phyloP scores from a whole-genome alignment of 1,140 invertebrate genomes.

The Colletes latitarsis region DNA sequence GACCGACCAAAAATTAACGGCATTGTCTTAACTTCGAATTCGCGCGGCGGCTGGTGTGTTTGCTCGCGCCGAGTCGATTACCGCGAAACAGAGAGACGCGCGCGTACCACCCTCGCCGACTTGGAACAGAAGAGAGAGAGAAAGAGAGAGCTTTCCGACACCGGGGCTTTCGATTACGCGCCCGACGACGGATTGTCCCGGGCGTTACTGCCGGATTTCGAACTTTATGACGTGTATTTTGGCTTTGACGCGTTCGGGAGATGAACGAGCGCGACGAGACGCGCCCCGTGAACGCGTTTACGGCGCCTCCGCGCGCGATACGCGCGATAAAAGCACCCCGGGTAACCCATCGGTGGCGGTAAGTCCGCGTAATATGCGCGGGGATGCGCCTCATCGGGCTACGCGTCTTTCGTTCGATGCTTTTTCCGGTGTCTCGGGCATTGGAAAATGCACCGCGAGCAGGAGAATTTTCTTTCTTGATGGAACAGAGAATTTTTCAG shows the following conservation, averaged over 20 bases:
- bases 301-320: background rate
- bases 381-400: no score
- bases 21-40: constrained; percentile 80
- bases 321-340: constrained; percentile 10
- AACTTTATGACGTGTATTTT: constrained; percentile 63
- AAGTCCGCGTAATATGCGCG: background rate
- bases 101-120: constrained; percentile 22
- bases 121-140: constrained; percentile 47
- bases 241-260: constrained; percentile 50
- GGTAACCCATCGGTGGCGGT: background rate
- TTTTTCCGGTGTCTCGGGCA: no score
- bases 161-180: constrained; percentile 55
- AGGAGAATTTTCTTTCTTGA: no score
- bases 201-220: constrained; percentile 52
- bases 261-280: constrained; percentile 30
- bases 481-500: no score
- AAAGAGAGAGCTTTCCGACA: no score
- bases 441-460: no score
- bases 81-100: constrained; percentile 55
- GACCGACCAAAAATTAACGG: constrained; percentile 80
- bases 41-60: constrained; percentile 57
- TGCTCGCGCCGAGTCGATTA: constrained; percentile 61
- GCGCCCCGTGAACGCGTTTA: constrained; percentile 14
- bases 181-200: constrained; percentile 45
- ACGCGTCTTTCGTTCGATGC: no score